Conservation (phyloP, 2,888 invertebrate genomes). For the Rhingia rostrata region DNA sequence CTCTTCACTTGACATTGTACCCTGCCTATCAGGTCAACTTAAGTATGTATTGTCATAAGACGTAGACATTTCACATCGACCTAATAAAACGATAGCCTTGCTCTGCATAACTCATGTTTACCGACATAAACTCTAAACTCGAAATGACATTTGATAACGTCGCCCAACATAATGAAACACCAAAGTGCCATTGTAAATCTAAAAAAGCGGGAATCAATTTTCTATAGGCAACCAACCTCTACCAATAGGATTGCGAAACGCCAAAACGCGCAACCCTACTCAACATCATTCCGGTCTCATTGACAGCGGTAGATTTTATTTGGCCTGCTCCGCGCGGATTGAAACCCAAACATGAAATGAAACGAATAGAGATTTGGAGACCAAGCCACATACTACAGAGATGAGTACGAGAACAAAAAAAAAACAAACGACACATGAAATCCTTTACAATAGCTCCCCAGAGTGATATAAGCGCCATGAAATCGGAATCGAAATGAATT, state of each 20-base stretch:
- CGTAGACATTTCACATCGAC: background rate
- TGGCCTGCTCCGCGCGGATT: conserved; percentile 53
- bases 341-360: conserved; percentile 57
- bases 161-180: conserved; percentile 27
- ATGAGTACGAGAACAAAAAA: conserved; percentile 19
- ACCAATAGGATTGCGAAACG: background rate
- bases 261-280: conserved; percentile 4
- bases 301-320: conserved; percentile 40
- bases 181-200: conserved; percentile 50
- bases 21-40: background rate
- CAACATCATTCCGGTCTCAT: conserved; percentile 29
- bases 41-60: conserved; percentile 4
- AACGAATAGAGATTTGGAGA: conserved; percentile 46
- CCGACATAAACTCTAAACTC: conserved; percentile 41
- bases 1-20: background rate
- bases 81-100: background rate
- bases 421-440: conserved; percentile 75
- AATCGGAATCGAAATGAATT: conserved; percentile 81
- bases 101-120: conserved; percentile 45
- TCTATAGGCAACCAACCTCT: conserved; percentile 18
- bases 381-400: conserved; percentile 34
- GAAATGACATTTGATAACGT: conserved; percentile 32
- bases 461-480: conserved; percentile 76
- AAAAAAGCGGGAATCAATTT: conserved; percentile 55
- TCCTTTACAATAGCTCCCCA: conserved; percentile 81